These are phyloP conservation scores for Clarias platycephalus DNA, from an alignment of 2,797 vertebrate species.

Conservation along the genomic window DNA sequence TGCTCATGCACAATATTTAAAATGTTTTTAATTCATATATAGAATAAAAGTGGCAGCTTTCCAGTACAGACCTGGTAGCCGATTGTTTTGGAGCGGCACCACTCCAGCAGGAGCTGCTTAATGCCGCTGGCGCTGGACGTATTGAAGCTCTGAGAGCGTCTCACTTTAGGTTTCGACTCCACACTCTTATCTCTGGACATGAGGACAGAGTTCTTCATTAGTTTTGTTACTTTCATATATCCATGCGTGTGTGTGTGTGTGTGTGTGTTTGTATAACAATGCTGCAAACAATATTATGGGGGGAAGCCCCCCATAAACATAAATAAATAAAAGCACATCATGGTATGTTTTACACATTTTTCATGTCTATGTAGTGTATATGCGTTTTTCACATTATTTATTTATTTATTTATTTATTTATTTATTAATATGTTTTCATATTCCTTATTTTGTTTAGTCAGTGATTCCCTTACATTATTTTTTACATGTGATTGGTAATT, in stretches of 20 bases:
- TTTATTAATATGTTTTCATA: neutral
- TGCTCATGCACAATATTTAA: too few species aligned
- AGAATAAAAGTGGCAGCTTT: neutral
- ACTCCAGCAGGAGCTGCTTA: slow-evolving; percentile 91
- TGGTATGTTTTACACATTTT: neutral
- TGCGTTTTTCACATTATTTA: neutral
- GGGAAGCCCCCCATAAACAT: neutral
- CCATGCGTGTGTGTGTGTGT: neutral
- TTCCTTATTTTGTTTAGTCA: neutral
- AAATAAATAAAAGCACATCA: neutral
- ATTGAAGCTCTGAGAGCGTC: slow-evolving; percentile 88
- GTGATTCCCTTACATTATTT: neutral
- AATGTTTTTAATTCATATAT: neutral
- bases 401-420: neutral
- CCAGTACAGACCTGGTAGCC: slow-evolving; percentile 84
- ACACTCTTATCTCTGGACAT: slow-evolving; percentile 57
- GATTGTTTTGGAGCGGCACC: slow-evolving; percentile 94
- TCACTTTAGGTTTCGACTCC: slow-evolving; percentile 84
- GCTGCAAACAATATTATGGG: neutral
- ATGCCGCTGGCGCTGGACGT: slow-evolving; percentile 90
- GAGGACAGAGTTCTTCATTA: neutral
- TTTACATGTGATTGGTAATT: too few species aligned
- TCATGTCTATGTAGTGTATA: neutral
- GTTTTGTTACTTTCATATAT: neutral
- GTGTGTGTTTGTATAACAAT: neutral